Conservation (phyloP, 2,113 vertebrate genomes). For the Anas platyrhynchos region DNA sequence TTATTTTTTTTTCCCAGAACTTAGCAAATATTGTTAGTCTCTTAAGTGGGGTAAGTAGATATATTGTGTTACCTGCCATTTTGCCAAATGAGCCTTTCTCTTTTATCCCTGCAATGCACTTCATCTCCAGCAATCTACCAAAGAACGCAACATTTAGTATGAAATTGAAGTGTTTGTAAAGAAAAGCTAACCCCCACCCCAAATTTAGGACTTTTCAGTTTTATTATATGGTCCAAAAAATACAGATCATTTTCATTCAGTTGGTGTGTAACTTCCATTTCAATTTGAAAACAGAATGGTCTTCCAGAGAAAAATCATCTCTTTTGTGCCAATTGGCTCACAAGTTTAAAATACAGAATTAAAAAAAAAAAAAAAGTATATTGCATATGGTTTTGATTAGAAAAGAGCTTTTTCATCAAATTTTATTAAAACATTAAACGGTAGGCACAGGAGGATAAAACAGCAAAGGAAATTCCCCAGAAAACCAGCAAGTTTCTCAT, state of each 20-base stretch:
- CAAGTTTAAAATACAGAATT: not conserved
- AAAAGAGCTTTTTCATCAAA: not conserved
- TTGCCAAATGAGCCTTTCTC: not conserved
- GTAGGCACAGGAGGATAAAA: not conserved
- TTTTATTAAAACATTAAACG: not conserved
- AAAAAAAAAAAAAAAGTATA: not conserved
- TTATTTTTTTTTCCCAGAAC: not conserved
- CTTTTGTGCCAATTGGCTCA: slow-evolving; percentile 7
- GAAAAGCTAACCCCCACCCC: not conserved
- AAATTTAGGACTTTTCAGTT: not conserved
- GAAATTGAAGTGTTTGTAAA: not conserved
- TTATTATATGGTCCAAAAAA: not conserved
- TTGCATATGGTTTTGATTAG: slow-evolving; percentile 23
- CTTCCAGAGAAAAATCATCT: slow-evolving; percentile 34
- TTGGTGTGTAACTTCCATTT: slow-evolving; percentile 20
- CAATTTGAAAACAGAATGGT: not conserved
- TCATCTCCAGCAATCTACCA: not conserved
- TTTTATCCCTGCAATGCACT: not conserved
- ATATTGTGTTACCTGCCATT: not conserved
- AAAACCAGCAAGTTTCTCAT: not conserved
- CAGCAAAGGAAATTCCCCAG: not conserved
- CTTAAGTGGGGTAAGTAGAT: not conserved
- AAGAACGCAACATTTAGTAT: not conserved
- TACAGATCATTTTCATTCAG: not conserved
- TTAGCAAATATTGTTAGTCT: not conserved